These are phyloP conservation scores for Pagrus major DNA, from an alignment of 2,113 vertebrate species.

Conservation along the genomic window DNA sequence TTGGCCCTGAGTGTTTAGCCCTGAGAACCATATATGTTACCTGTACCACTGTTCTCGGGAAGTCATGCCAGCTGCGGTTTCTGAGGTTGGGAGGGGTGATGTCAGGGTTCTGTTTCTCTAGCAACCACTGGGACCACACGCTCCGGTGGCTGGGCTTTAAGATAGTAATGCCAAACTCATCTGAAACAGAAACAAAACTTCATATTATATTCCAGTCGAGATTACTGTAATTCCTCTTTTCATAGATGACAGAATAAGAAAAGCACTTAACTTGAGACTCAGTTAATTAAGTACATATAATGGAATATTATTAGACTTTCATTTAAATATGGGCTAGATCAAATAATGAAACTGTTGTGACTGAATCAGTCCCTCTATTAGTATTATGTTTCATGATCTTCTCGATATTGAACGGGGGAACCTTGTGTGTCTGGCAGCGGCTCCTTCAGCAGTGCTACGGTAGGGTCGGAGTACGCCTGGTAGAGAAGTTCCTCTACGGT, in stretches of 20 bases:
- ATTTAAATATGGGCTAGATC: neutral
- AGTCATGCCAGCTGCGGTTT: conserved; percentile 81
- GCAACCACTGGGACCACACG: conserved; percentile 85
- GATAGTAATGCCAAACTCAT: conserved; percentile 86
- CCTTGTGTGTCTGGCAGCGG: conserved; percentile 84
- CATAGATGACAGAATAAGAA: neutral
- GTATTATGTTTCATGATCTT: neutral
- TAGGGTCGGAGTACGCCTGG: conserved; percentile 80
- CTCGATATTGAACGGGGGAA: neutral
- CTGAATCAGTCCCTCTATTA: neutral
- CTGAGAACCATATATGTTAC: neutral
- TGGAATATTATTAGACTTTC: neutral
- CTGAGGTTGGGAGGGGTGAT: conserved; percentile 88
- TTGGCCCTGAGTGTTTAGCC: neutral
- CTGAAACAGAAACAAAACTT: conserved; percentile 74
- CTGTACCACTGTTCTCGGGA: conserved; percentile 86
- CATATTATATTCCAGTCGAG: neutral
- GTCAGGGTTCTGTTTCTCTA: conserved; percentile 84
- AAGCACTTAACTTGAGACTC: neutral
- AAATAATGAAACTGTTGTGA: neutral
- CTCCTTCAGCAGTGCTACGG: conserved; percentile 86
- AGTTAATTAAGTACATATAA: neutral
- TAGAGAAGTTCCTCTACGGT: conserved; percentile 83
- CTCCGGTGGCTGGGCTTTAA: conserved; percentile 84
- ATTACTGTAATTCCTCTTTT: neutral